phyloP scores from a whole-genome alignment of 2,797 vertebrate genomes.

The Gephyroberyx darwinii region DNA sequence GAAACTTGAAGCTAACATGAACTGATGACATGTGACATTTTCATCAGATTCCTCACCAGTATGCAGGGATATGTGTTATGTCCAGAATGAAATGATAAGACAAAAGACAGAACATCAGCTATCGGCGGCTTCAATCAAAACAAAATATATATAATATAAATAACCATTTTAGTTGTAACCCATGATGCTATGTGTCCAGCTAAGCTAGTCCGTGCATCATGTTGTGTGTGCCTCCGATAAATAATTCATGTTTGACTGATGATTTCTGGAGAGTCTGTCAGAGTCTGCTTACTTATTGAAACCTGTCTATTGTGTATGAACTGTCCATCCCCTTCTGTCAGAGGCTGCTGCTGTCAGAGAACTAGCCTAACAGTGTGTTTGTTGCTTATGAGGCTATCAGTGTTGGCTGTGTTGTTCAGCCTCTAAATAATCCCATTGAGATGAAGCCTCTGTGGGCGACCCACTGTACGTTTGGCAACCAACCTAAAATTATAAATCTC shows the following conservation, averaged over 20 bases:
- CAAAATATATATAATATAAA: too few relatives aligned
- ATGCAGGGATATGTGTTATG: too few relatives aligned
- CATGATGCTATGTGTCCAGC: too few relatives aligned
- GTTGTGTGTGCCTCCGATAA: background rate
- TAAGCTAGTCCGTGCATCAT: too few relatives aligned
- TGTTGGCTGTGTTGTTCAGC: conserved; percentile 6
- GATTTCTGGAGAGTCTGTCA: background rate
- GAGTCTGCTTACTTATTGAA: background rate
- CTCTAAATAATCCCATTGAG: conserved; percentile 19
- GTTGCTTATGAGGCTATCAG: background rate
- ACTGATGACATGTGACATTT: too few relatives aligned
- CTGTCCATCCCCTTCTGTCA: background rate
- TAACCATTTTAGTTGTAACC: too few relatives aligned
- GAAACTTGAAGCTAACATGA: too few relatives aligned
- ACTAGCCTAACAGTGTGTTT: background rate
- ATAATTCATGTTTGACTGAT: background rate
- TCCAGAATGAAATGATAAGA: too few relatives aligned
- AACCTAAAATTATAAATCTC: conserved; percentile 3
- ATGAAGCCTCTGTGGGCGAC: conserved; percentile 22
- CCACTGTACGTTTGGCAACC: conserved; percentile 12
- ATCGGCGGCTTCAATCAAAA: background rate
- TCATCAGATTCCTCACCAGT: too few relatives aligned
- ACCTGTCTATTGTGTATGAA: background rate
- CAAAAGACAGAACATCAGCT: too few relatives aligned
- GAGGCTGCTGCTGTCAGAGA: background rate